Conservation (phyloP, 2,113 vertebrate genomes). For the Tachycineta bicolor region DNA sequence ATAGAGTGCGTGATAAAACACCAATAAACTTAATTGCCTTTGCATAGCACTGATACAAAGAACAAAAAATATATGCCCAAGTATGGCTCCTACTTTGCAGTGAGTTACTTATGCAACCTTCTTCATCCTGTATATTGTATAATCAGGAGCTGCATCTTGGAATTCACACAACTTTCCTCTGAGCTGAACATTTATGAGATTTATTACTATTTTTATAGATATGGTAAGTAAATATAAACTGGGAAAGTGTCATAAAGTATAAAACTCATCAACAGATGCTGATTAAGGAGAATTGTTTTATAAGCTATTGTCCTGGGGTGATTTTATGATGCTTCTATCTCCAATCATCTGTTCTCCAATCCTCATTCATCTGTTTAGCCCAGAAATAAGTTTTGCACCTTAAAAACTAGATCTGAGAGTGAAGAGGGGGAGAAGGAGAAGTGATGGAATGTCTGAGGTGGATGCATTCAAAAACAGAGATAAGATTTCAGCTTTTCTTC, state of each 20-base stretch:
- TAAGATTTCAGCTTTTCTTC: background rate
- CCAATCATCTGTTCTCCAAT: background rate
- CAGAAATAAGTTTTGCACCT: background rate
- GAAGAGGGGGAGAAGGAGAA: background rate
- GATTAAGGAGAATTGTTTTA: conserved; percentile 35
- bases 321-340: background rate
- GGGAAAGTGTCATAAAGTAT: conserved; percentile 4
- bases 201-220: conserved; percentile 47
- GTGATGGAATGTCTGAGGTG: background rate
- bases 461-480: background rate
- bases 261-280: conserved; percentile 42
- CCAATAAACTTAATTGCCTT: conserved; percentile 53
- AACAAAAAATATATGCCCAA: background rate
- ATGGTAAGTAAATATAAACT: conserved; percentile 34
- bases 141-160: background rate
- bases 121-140: background rate
- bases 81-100: background rate
- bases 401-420: background rate
- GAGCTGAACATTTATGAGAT: background rate
- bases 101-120: background rate
- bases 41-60: conserved; percentile 8
- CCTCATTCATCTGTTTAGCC: background rate
- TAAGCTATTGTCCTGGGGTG: background rate
- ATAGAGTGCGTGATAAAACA: conserved; percentile 21
- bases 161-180: background rate